A percentile compares a stretch with the other conserved stretches of the same genome.
Conservation (phyloP, 2,888 invertebrate species). For the Pecten maximus region DNA sequence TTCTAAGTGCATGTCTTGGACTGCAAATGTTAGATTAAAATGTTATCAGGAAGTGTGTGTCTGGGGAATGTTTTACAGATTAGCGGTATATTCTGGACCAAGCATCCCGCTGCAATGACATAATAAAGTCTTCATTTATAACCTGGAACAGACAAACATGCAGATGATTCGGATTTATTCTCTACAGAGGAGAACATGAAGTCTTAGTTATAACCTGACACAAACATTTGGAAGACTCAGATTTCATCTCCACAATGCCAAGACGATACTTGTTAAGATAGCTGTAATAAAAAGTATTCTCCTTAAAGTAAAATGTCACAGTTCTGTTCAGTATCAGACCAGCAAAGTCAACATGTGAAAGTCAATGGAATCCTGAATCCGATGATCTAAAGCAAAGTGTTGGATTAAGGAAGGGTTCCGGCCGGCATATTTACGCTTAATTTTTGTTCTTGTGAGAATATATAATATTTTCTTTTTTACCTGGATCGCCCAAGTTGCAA, state of each 20-base stretch:
- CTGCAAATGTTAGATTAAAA: not conserved
- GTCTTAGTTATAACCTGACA: not conserved
- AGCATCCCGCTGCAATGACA: slow-evolving; percentile 5
- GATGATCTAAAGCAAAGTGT: too few relatives aligned
- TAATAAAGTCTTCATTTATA: not conserved
- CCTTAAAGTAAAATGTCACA: not conserved
- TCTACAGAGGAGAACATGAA: too few relatives aligned
- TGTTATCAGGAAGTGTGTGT: not conserved
- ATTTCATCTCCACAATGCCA: not conserved
- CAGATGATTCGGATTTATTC: too few relatives aligned
- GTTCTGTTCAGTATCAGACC: not conserved
- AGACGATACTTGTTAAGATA: not conserved
- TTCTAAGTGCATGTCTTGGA: not conserved
- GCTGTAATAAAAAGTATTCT: not conserved
- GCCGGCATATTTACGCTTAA: too few relatives aligned
- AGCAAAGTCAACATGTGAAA: not conserved
- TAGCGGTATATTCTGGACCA: not conserved
- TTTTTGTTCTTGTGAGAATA: too few relatives aligned
- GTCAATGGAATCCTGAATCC: too few relatives aligned
- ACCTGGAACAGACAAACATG: too few relatives aligned
- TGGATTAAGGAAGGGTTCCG: too few relatives aligned
- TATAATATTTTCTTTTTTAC: too few relatives aligned
- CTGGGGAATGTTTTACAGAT: slow-evolving; percentile 11
- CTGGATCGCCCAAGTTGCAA: too few relatives aligned
- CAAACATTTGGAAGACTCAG: not conserved